Conservation (phyloP, 2,797 vertebrate species). For the Antrozous pallidus region DNA sequence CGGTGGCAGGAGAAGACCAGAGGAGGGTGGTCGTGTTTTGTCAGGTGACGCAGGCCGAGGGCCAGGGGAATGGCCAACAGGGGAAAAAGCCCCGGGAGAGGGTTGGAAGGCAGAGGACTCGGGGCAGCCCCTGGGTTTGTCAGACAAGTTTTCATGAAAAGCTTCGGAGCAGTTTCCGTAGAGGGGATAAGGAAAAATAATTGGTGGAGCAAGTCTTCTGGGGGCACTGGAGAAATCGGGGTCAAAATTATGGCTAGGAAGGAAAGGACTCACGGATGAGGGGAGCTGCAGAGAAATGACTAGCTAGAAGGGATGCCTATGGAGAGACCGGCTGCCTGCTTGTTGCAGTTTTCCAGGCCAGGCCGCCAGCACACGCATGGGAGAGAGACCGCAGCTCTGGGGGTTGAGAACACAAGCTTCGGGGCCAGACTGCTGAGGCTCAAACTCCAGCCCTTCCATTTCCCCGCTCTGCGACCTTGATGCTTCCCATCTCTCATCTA, state of each 20-base stretch:
- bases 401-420: not conserved
- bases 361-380: not conserved
- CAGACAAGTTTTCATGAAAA: not conserved
- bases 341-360: not conserved
- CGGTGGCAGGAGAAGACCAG: not conserved
- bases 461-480: not conserved
- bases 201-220: not conserved
- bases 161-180: not conserved
- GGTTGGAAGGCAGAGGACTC: not conserved
- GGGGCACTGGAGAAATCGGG: not conserved
- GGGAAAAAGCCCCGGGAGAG: not conserved
- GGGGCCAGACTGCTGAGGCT: not conserved
- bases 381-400: not conserved
- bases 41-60: not conserved
- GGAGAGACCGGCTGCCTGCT: not conserved
- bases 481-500: not conserved
- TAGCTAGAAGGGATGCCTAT: not conserved
- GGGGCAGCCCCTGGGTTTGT: not conserved
- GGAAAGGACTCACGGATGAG: not conserved
- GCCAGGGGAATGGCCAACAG: not conserved
- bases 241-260: not conserved
- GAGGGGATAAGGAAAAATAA: not conserved
- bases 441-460: not conserved
- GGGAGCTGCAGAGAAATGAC: not conserved
- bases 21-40: not conserved